Evolutionary conservation across 2,113 vertebrate genomes (phyloP), one percentile per base, ranked within the genome.

Genomic region (Cinclus mexicanus): DNA sequence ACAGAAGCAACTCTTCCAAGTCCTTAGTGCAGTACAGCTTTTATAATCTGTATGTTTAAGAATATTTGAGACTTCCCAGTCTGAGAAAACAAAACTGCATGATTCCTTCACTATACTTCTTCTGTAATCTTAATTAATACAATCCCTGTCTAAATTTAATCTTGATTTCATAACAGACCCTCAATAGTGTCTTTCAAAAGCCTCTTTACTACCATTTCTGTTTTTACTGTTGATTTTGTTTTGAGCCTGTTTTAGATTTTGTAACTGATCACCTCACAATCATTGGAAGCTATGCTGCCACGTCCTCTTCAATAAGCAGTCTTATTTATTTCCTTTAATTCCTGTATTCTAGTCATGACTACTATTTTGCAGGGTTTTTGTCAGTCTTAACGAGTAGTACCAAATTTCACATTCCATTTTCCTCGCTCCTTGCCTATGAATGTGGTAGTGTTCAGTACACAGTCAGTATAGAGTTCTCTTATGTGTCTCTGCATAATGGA

Each of bases 251-350:
- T 69, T 80, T 37, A 23, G 39, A 31, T 57, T 52, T 80, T 89
- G 1, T 55, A 93, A 65, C 8, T 90, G 71, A 90, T 24, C n/a
- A 52, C 25, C 31, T 65, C 21, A 72, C 5, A 86, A 12, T 57
- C 50, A 46, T 16, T 80, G 81, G 80, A 92, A 70, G 39, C 68
- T 92, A 71, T 64, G 39, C 31, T 83, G 50, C 22, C 42, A 42
- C 12, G 29, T 60, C 69, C 42, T 90, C 42, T 94, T 91, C 74
- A 39, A 53, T 55, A 74, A 86, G 63, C 79, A 86, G 18, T 44
- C 42, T 63, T 83, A 81, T 70, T 83, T 89, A 92, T 92, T 94
- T 89, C 55, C 79, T 94, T 86, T 83, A 53, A 77, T 69, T 83
- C 23, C 35, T 35, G 9, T 49, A 35, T 86, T 96, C 11, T 77